Percentiles rank a stretch among this genome's conserved stretches.
These are phyloP conservation scores for Polypedilum pembai DNA, from an alignment of 1,140 invertebrate species.

Conservation along the genomic window DNA sequence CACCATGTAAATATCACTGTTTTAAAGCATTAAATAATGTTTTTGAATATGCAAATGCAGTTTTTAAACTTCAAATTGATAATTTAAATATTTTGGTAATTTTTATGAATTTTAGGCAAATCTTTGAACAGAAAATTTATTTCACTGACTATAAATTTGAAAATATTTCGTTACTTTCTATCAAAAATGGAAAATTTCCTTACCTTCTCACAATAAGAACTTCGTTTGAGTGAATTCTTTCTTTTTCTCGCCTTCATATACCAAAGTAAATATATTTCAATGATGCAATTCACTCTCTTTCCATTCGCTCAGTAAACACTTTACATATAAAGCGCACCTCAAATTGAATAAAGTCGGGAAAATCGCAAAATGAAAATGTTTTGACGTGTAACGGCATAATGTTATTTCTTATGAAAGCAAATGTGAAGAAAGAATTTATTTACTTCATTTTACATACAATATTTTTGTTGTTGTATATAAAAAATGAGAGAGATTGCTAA, in stretches of 20 bases:
- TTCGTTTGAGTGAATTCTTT: not conserved
- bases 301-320: not conserved
- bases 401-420: not conserved
- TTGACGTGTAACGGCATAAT: constrained; percentile 10
- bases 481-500: no score
- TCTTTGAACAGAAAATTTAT: no score
- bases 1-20: no score
- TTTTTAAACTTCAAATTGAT: no score
- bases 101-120: no score
- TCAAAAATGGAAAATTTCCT: no score
- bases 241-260: not conserved
- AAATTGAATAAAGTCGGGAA: constrained; percentile 1
- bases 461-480: no score
- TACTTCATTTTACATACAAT: not conserved
- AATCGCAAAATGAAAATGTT: not conserved
- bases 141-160: no score
- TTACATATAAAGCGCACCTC: not conserved
- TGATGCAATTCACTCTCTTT: not conserved
- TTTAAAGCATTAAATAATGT: no score
- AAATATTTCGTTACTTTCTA: no score
- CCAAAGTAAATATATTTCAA: not conserved
- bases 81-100: no score
- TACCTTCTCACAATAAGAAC: not conserved
- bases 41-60: no score
- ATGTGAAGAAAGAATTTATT: not conserved